Evolutionary conservation across 2,888 invertebrate genomes (phyloP), one percentile per base, ranked within the genome.

Genomic region (Diaphora mendica): DNA sequence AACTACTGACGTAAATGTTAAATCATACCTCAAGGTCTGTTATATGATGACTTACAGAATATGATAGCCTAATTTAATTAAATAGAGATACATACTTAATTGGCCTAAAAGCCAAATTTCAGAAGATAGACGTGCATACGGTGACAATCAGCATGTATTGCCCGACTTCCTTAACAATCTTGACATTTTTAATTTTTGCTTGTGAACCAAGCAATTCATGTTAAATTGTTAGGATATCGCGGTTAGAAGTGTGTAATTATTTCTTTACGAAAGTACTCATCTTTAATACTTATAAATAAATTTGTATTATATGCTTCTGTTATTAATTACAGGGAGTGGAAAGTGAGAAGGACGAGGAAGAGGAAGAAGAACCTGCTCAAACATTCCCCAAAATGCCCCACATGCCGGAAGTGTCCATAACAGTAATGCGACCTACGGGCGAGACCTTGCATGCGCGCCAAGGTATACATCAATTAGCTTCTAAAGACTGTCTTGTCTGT

Each of bases 401-500:
- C 62, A 94, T 95, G 91, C 95, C 95, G 0, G 95, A 95, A 81
- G 95, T 95, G 0, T 95, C 95, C 26, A 95, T 95, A 76, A 95
- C 95, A 0, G 95, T 95, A 11, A 95, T 95, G 95, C 90, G 95
- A 0, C 93, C 94, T 13, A 89, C 92, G 1, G 95, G 95, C 0
- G 95, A 95, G 84, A 95, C 95, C 0, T 83, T 95, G 17, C 94
- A 93, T 51, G 89, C 95, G 0, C 91, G 94, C 2, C 95, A 96
- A 86, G 95, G 95, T 69, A 95, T 96, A 65, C 95, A 95, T 76
- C 95, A 96, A 80, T 89, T 96, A 2, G 96, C 96, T 2, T 95
- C 95, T 64, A 96, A 96, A 81, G 92, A 96, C 80, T 96, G 96
- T 75, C 93, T 96, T 20, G 94, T 96, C 20, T 96, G 96, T 77